These are phyloP conservation scores for Tachysurus fulvidraco DNA, from an alignment of 2,113 vertebrate genomes.

Conservation along the genomic window DNA sequence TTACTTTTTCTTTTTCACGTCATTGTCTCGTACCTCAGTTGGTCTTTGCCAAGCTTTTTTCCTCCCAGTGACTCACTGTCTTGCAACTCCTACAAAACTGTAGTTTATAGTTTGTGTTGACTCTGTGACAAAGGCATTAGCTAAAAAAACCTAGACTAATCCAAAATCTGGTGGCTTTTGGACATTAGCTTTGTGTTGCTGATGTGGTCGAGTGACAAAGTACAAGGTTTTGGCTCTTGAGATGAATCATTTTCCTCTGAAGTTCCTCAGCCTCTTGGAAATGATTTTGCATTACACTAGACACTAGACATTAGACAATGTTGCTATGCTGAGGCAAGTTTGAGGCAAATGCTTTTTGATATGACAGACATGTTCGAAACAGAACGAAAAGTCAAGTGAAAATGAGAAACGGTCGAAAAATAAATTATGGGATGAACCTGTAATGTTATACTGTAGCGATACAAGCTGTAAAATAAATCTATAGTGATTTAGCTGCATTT, in stretches of 20 bases:
- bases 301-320: neutral
- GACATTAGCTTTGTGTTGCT: conserved; percentile 3
- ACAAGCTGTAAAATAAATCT: neutral
- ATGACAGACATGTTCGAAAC: neutral
- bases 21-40: neutral
- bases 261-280: neutral
- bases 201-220: conserved; percentile 3
- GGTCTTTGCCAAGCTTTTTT: neutral
- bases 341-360: neutral
- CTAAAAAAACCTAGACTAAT: neutral
- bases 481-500: neutral
- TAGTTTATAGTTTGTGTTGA: conserved; percentile 25
- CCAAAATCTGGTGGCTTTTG: neutral
- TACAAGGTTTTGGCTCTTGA: conserved; percentile 11
- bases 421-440: neutral
- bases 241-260: neutral
- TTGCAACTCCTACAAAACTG: conserved; percentile 34
- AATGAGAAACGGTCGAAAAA: neutral
- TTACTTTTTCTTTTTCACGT: conserved; percentile 11
- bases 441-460: neutral
- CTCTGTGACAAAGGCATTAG: conserved; percentile 14
- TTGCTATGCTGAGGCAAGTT: neutral
- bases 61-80: conserved; percentile 5
- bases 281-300: neutral
- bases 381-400: neutral